A percentile compares a stretch with the other conserved stretches of the same genome.
Conservation (phyloP, 2,888 invertebrate species). For the Callimorpha dominula region DNA sequence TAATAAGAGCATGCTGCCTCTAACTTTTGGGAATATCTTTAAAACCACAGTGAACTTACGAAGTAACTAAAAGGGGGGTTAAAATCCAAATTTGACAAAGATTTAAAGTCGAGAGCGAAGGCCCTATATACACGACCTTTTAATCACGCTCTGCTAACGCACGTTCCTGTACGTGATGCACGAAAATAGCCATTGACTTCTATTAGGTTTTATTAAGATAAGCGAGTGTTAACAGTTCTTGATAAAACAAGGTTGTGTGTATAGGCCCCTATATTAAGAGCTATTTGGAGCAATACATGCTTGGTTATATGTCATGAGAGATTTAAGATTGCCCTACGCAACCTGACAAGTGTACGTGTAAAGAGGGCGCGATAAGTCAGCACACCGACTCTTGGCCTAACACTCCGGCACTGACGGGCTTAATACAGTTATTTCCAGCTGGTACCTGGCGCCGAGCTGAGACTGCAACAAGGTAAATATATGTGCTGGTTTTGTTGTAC, state of each 20-base stretch:
- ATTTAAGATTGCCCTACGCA: conserved; percentile 83
- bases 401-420: conserved; percentile 86
- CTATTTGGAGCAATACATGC: conserved; percentile 79
- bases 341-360: conserved; percentile 75
- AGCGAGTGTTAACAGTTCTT: not conserved
- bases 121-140: conserved; percentile 5
- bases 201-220: too few relatives aligned
- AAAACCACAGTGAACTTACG: conserved; percentile 25
- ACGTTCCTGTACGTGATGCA: not conserved
- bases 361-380: conserved; percentile 69
- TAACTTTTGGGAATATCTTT: conserved; percentile 50
- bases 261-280: conserved; percentile 24
- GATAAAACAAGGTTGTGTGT: conserved; percentile 5
- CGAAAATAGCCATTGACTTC: not conserved
- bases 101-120: not conserved
- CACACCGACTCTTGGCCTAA: conserved; percentile 84
- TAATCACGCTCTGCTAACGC: conserved; percentile 1
- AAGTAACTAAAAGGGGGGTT: not conserved
- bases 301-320: conserved; percentile 85
- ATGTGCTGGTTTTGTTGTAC: conserved; percentile 20
- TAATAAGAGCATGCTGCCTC: conserved; percentile 84
- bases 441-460: conserved; percentile 49
- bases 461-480: conserved; percentile 73
- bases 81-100: conserved; percentile 1
- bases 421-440: conserved; percentile 85